Evolutionary conservation across 2,888 invertebrate species (phyloP), one percentile per base, ranked within the genome.

Genomic region (Melieria crassipennis): DNA sequence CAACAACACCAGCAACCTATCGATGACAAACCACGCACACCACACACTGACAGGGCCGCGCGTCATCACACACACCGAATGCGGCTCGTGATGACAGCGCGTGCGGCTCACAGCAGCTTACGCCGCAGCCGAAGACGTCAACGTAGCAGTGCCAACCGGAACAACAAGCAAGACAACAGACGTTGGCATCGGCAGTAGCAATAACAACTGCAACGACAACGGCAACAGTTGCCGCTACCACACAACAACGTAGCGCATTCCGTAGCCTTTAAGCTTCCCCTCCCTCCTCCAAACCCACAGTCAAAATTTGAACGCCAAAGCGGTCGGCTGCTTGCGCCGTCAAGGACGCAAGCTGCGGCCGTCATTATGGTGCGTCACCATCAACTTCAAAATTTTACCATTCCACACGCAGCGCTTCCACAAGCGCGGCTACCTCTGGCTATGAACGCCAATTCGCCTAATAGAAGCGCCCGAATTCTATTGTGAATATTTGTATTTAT

Each of bases 371-470:
- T n/a, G 52, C 11, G 52, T 13, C 13, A 13, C n/a, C 30, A 30
- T 30, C 30, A 1, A 30, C 30, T 30, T 30, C 30, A 30, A 30
- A 30, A 30, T 30, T 30, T 30, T 30, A 30, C 30, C 30, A 30
- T 30, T 30, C 30, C 30, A 57, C 48, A 63, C 73, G 73, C 71
- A 48, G 69, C 58, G 71, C 58, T 70, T 48, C 7, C 10, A 43
- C 52, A 48, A 68, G 43, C 71, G 66, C 71, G 73, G 73, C 73
- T 66, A 45, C 47, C n/a, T 52, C 46, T 66, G 73, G 73, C 71
- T 73, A 60, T 13, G 73, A 69, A 69, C 71, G 73, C 71, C 71
- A 63, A 9, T 11, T 11, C 10, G 5, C 13, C 5, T 11, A 52
- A 56, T 47, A 16, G n/a, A 42, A n/a, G 45, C 42, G 46, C 46